phyloP scores from a whole-genome alignment of 2,888 invertebrate species.

The Terebella lapidaria region DNA sequence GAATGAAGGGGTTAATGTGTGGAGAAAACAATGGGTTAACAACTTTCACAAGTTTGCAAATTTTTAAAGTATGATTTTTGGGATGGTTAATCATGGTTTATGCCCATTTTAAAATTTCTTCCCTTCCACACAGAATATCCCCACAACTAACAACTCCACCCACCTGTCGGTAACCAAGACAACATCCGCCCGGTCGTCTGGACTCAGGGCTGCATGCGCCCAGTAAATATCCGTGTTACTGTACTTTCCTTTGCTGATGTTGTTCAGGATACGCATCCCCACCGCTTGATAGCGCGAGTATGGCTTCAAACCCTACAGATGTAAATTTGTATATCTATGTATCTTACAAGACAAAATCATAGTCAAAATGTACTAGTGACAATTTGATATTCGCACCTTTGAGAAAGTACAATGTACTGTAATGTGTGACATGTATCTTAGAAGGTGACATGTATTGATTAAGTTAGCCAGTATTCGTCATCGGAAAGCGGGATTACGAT shows the following conservation, averaged over 20 bases:
- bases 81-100: too few relatives aligned
- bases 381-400: too few relatives aligned
- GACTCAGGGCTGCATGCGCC: conserved; percentile 64
- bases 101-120: too few relatives aligned
- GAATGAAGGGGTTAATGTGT: neutral
- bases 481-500: too few relatives aligned
- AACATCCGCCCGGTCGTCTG: conserved; percentile 63
- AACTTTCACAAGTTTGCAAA: too few relatives aligned
- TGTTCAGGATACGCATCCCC: conserved; percentile 65
- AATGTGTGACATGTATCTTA: too few relatives aligned
- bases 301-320: conserved; percentile 66
- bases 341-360: too few relatives aligned
- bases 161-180: conserved; percentile 66
- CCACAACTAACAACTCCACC: neutral
- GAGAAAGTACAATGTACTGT: too few relatives aligned
- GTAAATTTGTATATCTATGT: neutral
- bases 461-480: too few relatives aligned
- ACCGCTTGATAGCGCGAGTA: conserved; percentile 69
- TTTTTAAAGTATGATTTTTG: too few relatives aligned
- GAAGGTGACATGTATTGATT: too few relatives aligned
- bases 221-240: conserved; percentile 65
- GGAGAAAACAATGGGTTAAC: neutral
- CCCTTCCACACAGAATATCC: neutral
- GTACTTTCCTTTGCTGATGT: conserved; percentile 65
- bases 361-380: too few relatives aligned